A percentile compares a stretch with the other conserved stretches of the same genome.
phyloP scores from a whole-genome alignment of 2,888 invertebrate species.

The Oscheius myriophilus region DNA sequence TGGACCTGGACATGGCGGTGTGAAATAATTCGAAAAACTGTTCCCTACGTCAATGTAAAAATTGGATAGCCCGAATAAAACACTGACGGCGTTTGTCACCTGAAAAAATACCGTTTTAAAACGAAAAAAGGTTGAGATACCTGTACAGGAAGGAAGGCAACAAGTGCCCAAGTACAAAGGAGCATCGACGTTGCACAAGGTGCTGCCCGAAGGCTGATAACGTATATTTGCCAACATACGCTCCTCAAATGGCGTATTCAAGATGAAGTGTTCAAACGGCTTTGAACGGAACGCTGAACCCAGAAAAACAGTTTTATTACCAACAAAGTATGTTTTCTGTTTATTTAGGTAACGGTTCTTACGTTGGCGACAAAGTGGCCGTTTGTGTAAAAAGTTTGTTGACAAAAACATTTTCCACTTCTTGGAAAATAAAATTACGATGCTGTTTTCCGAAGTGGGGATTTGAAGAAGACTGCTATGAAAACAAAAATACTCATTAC shows the following conservation, averaged over 20 bases:
- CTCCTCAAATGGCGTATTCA: slow-evolving; percentile 11
- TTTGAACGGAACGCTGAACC: background rate
- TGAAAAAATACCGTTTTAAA: background rate
- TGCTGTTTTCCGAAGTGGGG: too few relatives aligned
- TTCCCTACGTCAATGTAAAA: background rate
- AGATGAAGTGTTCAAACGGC: background rate
- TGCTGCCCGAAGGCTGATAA: slow-evolving; percentile 21
- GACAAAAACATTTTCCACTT: too few relatives aligned
- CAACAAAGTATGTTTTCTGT: too few relatives aligned
- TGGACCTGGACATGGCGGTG: too few relatives aligned
- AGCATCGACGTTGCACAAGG: slow-evolving; percentile 19
- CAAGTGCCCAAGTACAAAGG: slow-evolving; percentile 12
- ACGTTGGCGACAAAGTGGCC: too few relatives aligned
- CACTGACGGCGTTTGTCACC: background rate
- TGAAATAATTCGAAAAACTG: too few relatives aligned
- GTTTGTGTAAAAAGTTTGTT: too few relatives aligned
- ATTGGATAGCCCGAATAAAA: slow-evolving; percentile 3
- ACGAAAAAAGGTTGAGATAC: background rate
- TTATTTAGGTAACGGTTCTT: too few relatives aligned
- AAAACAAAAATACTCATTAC: too few relatives aligned
- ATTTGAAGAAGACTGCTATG: too few relatives aligned
- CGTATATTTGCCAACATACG: slow-evolving; percentile 24
- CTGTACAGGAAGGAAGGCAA: slow-evolving; percentile 8
- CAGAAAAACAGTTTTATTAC: background rate
- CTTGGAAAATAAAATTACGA: too few relatives aligned